These are phyloP conservation scores for Amitus sp. DNA, from an alignment of 2,888 invertebrate species.

Conservation along the genomic window DNA sequence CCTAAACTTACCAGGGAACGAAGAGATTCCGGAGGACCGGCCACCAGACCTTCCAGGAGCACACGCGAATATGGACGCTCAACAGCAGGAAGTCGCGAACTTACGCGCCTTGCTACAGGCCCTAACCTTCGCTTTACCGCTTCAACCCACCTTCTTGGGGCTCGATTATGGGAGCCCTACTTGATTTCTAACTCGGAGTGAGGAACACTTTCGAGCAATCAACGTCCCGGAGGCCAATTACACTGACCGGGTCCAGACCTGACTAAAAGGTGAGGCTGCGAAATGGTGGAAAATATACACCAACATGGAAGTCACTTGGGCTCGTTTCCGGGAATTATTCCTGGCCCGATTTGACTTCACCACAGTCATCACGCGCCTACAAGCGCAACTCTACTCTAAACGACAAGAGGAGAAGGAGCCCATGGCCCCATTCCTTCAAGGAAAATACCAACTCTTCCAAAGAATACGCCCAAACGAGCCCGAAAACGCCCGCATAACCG, in stretches of 20 bases:
- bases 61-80: too few species aligned
- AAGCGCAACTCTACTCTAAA: neutral
- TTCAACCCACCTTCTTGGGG: constrained; percentile 4
- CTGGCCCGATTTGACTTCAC: neutral
- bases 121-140: neutral
- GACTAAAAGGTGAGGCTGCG: constrained; percentile 8
- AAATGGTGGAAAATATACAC: constrained; percentile 19
- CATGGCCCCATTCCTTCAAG: neutral
- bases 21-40: too few species aligned
- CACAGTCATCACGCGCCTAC: neutral
- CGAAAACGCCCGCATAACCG: neutral
- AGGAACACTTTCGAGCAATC: neutral
- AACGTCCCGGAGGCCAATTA: neutral
- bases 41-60: too few species aligned
- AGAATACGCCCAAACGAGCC: neutral
- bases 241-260: neutral
- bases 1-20: too few species aligned
- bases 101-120: neutral
- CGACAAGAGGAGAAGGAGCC: constrained; percentile 7
- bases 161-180: constrained; percentile 10
- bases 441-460: neutral
- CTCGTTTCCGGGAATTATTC: constrained; percentile 11
- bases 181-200: neutral
- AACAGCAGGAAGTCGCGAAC: too few species aligned
- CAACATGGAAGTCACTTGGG: constrained; percentile 11